Base-by-base conservation (phyloP, 2,888 invertebrate genomes). In the Pantelozetes paolii region DNA sequence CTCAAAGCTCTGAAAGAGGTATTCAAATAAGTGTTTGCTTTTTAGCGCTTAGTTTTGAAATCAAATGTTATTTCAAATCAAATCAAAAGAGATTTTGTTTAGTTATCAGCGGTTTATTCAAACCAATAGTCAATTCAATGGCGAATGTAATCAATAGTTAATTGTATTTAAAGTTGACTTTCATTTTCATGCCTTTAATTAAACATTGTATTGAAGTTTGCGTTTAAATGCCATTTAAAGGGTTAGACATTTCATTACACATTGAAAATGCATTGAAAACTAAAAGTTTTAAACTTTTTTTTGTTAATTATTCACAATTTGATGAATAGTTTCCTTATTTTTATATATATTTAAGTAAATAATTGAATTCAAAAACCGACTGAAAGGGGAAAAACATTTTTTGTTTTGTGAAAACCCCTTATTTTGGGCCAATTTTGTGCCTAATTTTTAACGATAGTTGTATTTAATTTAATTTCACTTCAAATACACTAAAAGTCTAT, bases 1-100 rank as follows among this genome's bases (percentile, higher is more conserved):
- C 20, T 64, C 36, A 36, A 32, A 30, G n/a, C 9, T 36, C 28
- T 15, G 15, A 36, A 64, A 36, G 36, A 9, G 6, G 15, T 15
- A 2, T 13, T 32, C 36, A 23, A 40, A 69, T 45, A 20, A 26
- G 23, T 69, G 45, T 30, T 11, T 18, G 23, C 11, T 20, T 69
- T 69, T 69, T 20, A 69, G 69, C 69, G 69, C 69, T 42, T 28
- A 69, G 23, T 42, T 69, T 69, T 69, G n/a, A 69, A 69, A 20
- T 40, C 30, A 36, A 11, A 30, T 64, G 20, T 23, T 23, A 15
- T 64, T 40, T 30, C 28, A 11, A 28, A n/a, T n/a, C n/a, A n/a
- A n/a, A n/a, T n/a, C n/a, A n/a, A n/a, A n/a, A n/a, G n/a, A 0
- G 1, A 23, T 54, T 54, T 1, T 28, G 30, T 28, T 9, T 8